phyloP scores from a whole-genome alignment of 2,113 vertebrate species.

The Corythornis vintsioides region DNA sequence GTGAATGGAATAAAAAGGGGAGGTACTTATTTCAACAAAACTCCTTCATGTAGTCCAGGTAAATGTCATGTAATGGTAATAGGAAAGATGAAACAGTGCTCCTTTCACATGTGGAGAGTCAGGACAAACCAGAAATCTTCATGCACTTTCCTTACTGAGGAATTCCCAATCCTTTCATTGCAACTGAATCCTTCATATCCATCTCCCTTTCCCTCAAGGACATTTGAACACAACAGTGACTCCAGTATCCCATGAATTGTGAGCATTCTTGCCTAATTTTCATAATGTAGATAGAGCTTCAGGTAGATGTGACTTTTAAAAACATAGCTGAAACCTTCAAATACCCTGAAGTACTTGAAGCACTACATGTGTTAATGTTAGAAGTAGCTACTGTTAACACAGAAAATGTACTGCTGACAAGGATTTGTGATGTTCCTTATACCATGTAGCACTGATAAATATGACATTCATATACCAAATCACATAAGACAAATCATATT shows the following conservation, averaged over 20 bases:
- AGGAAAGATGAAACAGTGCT: neutral
- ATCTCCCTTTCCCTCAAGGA: neutral
- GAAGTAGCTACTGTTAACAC: neutral
- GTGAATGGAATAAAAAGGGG: neutral
- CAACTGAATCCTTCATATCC: neutral
- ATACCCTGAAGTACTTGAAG: neutral
- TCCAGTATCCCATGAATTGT: neutral
- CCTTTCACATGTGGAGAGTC: neutral
- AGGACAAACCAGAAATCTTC: neutral
- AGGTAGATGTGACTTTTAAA: neutral
- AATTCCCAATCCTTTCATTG: neutral
- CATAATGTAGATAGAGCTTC: neutral
- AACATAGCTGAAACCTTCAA: neutral
- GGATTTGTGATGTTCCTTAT: neutral
- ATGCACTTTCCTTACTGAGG: rapidly evolving
- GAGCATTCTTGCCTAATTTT: neutral
- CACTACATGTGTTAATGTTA: neutral
- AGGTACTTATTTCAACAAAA: neutral
- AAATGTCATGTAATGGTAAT: neutral
- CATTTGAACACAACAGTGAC: neutral
- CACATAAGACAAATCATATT: neutral
- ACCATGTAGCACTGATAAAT: neutral
- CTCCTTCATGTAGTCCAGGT: neutral
- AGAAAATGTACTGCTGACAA: neutral
- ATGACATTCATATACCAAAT: neutral